Base-by-base conservation (phyloP, 2,888 invertebrate species). In the Cetonia aurata region DNA sequence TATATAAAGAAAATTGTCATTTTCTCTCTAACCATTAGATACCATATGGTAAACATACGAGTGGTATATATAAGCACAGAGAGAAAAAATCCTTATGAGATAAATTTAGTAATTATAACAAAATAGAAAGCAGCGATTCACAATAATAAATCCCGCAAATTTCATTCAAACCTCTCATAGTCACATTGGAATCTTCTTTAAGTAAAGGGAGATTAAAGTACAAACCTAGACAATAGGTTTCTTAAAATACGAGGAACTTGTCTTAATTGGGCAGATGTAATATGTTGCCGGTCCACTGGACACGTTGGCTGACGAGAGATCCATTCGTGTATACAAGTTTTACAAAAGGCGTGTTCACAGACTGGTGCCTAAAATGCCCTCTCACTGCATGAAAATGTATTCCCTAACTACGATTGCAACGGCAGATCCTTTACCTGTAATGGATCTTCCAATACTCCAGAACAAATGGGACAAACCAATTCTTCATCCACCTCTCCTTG, bases 401-500 rank as follows among this genome's bases (percentile, higher is more conserved):
- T 33, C 15, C 12, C 25, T 25, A 25, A 25, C 1, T 25, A 25
- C 25, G 31, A 50, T 15, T 13, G 13, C 9, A n/a, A 15, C 46
- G 66, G 3, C n/a, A 41, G 52, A 33, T 31, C n/a, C n/a, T 50
- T 44, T 81, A 95, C 96, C 92, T 98, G 98, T 73, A 98, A 87
- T 53, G 98, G 97, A 82, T 98, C 96, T 82, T 98, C 96, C 69
- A 98, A 86, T 75, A 98, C 98, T 76, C 95, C 95, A 74, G 96
- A 95, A 86, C 98, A 98, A 85, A 98, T 98, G 75, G 98, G 95
- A 82, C 98, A 98, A 79, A 98, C 91, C 74, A 98, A 88, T 87
- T 98, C 98, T 87, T 98, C 98, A 86, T 98, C 98, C 77, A 98
- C 97, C 84, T 95, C 95, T 81, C 96, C 96, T 87, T 95, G 93